Evolutionary conservation across 2,888 invertebrate species (phyloP).

Genomic region (Liodrosophila aerea): DNA sequence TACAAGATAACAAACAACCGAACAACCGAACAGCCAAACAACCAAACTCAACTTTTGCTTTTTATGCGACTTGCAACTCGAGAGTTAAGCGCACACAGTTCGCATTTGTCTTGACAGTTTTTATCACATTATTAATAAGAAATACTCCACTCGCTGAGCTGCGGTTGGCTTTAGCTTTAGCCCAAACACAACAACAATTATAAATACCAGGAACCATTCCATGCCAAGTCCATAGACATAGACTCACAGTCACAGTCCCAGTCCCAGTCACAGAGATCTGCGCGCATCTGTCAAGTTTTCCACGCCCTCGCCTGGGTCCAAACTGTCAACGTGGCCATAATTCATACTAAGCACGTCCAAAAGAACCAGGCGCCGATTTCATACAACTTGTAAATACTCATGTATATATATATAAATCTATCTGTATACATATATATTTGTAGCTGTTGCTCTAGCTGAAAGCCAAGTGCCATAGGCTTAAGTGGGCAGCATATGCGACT

Average conservation of each 20-base stretch:
- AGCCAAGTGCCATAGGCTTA: not conserved
- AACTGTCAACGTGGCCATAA: constrained; percentile 78
- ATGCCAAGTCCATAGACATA: constrained; percentile 33
- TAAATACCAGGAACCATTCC: constrained; percentile 51
- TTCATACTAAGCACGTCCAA: constrained; percentile 66
- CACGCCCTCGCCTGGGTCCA: constrained; percentile 72
- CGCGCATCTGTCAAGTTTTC: constrained; percentile 76
- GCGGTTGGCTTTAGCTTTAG: constrained; percentile 22
- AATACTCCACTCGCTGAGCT: constrained; percentile 52
- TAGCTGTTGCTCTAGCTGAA: constrained; percentile 2
- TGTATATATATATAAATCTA: not conserved
- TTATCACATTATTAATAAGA: constrained; percentile 76
- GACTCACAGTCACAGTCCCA: not conserved
- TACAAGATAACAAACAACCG: constrained; percentile 15
- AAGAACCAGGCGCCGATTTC: constrained; percentile 58
- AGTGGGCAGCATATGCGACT: not conserved
- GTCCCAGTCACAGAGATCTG: constrained; percentile 46
- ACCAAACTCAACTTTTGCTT: constrained; percentile 50
- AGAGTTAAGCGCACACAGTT: constrained; percentile 45
- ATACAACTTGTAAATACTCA: constrained; percentile 23
- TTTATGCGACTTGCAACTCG: constrained; percentile 27
- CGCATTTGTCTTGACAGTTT: constrained; percentile 52
- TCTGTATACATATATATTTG: not conserved
- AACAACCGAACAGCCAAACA: not conserved
- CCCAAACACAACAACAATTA: constrained; percentile 17